A percentile compares a stretch with the other conserved stretches of the same genome.
Conservation (phyloP, 2,113 vertebrate genomes). For the Fregata magnificens region DNA sequence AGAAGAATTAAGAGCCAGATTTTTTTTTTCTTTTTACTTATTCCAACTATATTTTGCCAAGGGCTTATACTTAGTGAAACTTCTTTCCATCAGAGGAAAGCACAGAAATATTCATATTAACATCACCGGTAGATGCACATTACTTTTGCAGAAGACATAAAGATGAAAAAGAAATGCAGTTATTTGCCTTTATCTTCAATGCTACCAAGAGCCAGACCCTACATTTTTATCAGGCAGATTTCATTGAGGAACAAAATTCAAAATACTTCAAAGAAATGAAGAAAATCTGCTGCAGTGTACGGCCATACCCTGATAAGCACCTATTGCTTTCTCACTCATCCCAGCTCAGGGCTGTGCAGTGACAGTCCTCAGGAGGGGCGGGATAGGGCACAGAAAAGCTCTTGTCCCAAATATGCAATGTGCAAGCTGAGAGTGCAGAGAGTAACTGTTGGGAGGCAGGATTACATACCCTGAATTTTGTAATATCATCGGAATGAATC, state of each 20-base stretch:
- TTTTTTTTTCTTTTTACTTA: neutral
- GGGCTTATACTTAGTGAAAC: neutral
- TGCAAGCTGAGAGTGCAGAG: neutral
- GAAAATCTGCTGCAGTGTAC: neutral
- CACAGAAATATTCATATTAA: conserved; percentile 10
- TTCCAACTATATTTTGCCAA: neutral
- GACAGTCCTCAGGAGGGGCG: neutral
- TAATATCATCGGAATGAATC: neutral
- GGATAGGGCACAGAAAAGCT: neutral
- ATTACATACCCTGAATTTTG: neutral
- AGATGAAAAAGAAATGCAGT: conserved; percentile 16
- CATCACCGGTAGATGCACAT: neutral
- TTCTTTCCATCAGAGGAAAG: neutral
- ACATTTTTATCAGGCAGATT: neutral
- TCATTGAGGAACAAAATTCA: neutral
- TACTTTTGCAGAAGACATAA: neutral
- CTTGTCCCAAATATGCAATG: fast-evolving
- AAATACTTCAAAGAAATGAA: neutral
- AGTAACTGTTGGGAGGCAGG: neutral
- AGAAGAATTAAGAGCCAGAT: neutral
- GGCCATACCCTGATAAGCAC: fast-evolving
- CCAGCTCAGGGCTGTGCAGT: neutral
- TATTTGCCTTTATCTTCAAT: neutral
- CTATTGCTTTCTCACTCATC: fast-evolving
- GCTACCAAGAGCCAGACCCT: neutral